phyloP scores from a whole-genome alignment of 2,113 vertebrate species.

The Datnioides undecimradiatus region DNA sequence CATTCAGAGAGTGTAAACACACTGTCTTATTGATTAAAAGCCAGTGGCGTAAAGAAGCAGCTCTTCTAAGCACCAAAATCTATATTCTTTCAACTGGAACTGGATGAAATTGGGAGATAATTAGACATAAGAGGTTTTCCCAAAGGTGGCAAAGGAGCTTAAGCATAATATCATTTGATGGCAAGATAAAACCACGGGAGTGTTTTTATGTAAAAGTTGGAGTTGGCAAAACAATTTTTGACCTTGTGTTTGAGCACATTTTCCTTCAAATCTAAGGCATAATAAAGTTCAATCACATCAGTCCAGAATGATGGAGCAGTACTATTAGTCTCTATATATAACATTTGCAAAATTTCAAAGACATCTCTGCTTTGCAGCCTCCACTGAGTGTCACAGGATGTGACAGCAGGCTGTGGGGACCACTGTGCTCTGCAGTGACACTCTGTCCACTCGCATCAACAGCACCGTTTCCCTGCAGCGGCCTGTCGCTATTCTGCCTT shows the following conservation, averaged over 20 bases:
- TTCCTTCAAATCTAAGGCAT: not conserved
- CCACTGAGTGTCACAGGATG: slow-evolving; percentile 52
- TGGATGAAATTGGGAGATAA: slow-evolving; percentile 27
- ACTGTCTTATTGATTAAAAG: slow-evolving; percentile 28
- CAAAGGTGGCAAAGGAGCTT: not conserved
- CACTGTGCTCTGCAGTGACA: slow-evolving; percentile 57
- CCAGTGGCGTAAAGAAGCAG: not conserved
- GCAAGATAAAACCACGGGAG: not conserved
- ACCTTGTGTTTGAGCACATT: not conserved
- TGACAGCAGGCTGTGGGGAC: slow-evolving; percentile 63
- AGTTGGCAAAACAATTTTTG: not conserved
- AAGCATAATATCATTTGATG: not conserved
- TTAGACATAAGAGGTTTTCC: slow-evolving; percentile 5
- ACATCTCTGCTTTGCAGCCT: slow-evolving; percentile 29
- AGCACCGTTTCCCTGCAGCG: slow-evolving; percentile 4
- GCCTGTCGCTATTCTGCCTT: slow-evolving; percentile 54
- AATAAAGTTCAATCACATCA: not conserved
- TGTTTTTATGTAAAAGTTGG: not conserved
- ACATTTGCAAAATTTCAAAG: slow-evolving; percentile 43
- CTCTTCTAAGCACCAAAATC: not conserved
- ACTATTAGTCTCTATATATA: not conserved
- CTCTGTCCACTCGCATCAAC: slow-evolving; percentile 72
- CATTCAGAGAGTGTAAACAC: slow-evolving; percentile 9
- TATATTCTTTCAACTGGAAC: not conserved
- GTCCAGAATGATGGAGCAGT: not conserved